These are phyloP conservation scores for Paragorgia papillata DNA, from an alignment of 92 coral and sea anemone species.

Conservation along the genomic window DNA sequence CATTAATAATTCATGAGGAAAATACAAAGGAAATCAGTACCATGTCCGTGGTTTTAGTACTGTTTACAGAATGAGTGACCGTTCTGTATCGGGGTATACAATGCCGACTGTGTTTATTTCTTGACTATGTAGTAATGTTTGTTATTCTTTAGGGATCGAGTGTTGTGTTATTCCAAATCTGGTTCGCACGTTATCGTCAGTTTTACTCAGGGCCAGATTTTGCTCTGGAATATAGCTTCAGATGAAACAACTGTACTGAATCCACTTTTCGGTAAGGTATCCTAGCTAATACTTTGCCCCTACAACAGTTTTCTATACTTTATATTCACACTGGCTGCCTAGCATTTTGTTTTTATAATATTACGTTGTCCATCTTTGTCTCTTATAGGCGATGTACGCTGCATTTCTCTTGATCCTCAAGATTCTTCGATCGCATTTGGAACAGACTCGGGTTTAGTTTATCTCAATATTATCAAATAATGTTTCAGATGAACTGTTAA, in stretches of 20 bases:
- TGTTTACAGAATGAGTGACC: too few relatives aligned
- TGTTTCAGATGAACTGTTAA: not conserved
- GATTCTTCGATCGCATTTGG: constrained; percentile 33
- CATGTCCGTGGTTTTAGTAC: too few relatives aligned
- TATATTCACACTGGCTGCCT: too few relatives aligned
- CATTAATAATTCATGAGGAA: too few relatives aligned
- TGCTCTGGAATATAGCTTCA: constrained; percentile 22
- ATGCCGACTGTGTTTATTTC: too few relatives aligned
- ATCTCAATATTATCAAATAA: constrained; percentile 6
- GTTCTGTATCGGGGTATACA: too few relatives aligned
- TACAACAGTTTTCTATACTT: too few relatives aligned
- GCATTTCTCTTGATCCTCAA: constrained; percentile 19
- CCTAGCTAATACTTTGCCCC: too few relatives aligned
- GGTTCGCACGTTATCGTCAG: constrained; percentile 19
- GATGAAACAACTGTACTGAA: constrained; percentile 1
- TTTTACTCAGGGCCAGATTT: constrained; percentile 15
- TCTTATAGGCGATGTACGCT: constrained; percentile 16
- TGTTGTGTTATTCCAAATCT: constrained; percentile 1
- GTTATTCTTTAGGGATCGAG: not conserved
- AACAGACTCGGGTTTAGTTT: constrained; percentile 17
- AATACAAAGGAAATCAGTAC: too few relatives aligned
- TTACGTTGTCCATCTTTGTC: not conserved
- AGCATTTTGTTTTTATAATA: too few relatives aligned
- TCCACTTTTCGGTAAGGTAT: constrained; percentile 2
- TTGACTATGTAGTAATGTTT: too few relatives aligned